These are phyloP conservation scores for Eumerus sabulonum DNA, from an alignment of 2,888 invertebrate species.

Conservation along the genomic window DNA sequence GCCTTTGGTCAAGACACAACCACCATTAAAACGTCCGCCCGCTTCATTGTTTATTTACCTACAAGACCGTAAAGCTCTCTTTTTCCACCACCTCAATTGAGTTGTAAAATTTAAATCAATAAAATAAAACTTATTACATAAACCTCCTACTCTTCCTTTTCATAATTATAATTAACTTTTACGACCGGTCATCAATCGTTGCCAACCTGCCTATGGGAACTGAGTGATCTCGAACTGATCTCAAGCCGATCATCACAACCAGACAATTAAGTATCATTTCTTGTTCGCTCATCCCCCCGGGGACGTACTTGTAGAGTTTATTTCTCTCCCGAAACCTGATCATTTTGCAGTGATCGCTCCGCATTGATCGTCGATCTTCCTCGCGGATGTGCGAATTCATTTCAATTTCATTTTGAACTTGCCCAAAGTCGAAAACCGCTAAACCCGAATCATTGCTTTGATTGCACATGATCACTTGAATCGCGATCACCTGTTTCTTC, in stretches of 20 bases:
- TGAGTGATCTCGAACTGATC: too few relatives aligned
- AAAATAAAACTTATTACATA: slow-evolving; percentile 6
- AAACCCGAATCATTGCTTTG: slow-evolving; percentile 29
- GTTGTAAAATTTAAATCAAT: slow-evolving; percentile 19
- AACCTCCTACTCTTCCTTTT: neutral
- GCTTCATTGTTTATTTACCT: too few relatives aligned
- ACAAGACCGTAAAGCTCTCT: too few relatives aligned
- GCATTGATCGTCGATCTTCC: too few relatives aligned
- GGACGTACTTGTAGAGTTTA: too few relatives aligned
- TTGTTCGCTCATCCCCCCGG: too few relatives aligned
- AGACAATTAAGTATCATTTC: too few relatives aligned
- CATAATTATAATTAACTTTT: slow-evolving; percentile 15
- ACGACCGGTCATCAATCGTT: slow-evolving; percentile 4
- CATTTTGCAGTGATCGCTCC: too few relatives aligned
- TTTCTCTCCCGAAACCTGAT: too few relatives aligned
- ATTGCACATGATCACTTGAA: slow-evolving; percentile 39
- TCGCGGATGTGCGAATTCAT: slow-evolving; percentile 6
- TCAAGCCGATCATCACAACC: too few relatives aligned
- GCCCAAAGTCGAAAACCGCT: slow-evolving; percentile 6
- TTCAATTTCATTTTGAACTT: slow-evolving; percentile 12
- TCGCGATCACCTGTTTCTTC: slow-evolving; percentile 37
- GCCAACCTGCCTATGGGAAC: too few relatives aligned
- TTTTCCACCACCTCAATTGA: neutral
- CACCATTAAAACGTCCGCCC: neutral
- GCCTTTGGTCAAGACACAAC: neutral